Evolutionary conservation across 2,797 vertebrate genomes (phyloP).

Genomic region (Typhlichthys subterraneus): DNA sequence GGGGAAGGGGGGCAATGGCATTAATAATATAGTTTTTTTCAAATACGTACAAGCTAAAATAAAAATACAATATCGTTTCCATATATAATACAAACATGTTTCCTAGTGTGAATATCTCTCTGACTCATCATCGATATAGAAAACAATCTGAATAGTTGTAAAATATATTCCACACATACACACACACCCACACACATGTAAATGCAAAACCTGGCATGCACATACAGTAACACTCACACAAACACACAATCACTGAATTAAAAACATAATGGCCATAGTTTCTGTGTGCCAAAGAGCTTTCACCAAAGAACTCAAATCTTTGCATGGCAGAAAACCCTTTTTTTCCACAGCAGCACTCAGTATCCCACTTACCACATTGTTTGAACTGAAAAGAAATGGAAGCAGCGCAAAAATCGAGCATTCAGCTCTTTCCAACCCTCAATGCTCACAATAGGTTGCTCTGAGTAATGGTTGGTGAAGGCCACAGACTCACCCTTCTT

Average conservation of each 20-base stretch:
- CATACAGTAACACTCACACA: slow-evolving; percentile 4
- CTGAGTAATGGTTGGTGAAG: slow-evolving; percentile 50
- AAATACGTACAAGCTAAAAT: no score
- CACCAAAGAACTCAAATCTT: not conserved
- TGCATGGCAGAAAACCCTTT: not conserved
- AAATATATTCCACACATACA: not conserved
- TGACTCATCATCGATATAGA: slow-evolving; percentile 35
- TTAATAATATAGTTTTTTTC: no score
- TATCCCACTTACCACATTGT: slow-evolving; percentile 1
- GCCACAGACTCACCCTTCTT: slow-evolving; percentile 18
- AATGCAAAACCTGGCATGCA: not conserved
- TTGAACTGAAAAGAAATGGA: slow-evolving; percentile 11
- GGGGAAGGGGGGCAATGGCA: no score
- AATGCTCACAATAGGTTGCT: slow-evolving; percentile 37
- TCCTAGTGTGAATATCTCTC: slow-evolving; percentile 21
- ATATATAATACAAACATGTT: slow-evolving; percentile 3
- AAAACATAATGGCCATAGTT: slow-evolving; percentile 4
- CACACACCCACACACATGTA: not conserved
- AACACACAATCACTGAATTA: slow-evolving; percentile 16
- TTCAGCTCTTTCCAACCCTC: slow-evolving; percentile 22
- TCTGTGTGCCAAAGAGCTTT: not conserved
- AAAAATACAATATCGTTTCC: no score
- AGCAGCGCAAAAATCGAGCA: slow-evolving; percentile 41
- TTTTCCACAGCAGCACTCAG: not conserved
- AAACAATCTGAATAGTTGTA: not conserved